Base-by-base conservation (phyloP, 2,113 vertebrate species). In the Sphaerodactylus townsendi region DNA sequence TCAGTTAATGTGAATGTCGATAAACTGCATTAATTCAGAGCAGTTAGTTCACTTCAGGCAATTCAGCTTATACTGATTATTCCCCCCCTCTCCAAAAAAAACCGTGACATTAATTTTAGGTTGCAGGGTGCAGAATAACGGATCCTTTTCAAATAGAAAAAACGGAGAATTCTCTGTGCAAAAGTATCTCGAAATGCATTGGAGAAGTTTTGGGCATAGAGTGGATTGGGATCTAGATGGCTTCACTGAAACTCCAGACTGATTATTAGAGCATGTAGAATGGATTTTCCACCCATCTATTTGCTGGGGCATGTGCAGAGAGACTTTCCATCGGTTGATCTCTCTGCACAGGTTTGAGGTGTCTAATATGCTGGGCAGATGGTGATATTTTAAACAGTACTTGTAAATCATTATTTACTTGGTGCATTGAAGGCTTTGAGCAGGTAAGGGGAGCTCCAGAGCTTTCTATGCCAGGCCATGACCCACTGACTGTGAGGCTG, bases 1-100 rank as follows among this genome's bases (percentile, higher is more conserved):
- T 48, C 53, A 44, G 66, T 79, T 71, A 39, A 79, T 35, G 71
- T 62, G 66, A 64, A 79, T 30, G 41, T 44, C 15, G 53, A 50
- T 77, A 82, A 85, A 46, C 46, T 48, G 39, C 68, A 78, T 79
- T 79, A 85, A 85, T 85, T 62, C 41, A 62, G n/a, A n/a, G 48
- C 76, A 30, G 30, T 70, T n/a, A 62, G 39, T 48, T 79, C 53
- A 72, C 77, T 64, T 72, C 46, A 70, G 68, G 68, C 68, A 85
- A 65, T 64, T 64, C 66, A 21, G 68, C n/a, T 72, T 64, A 6
- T n/a, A 72, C 72, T 71, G 76, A 72, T 78, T 79, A 35, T 48
- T 84, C 25, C 4, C 6, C 7, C 59, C 59, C 8, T 28, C 3
- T n/a, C 64, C n/a, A 30, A 35, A 30, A 77, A 41, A n/a, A n/a